A percentile compares a stretch with the other conserved stretches of the same genome.
Conservation (phyloP, 2,113 vertebrate genomes). For the Theropithecus gelada region DNA sequence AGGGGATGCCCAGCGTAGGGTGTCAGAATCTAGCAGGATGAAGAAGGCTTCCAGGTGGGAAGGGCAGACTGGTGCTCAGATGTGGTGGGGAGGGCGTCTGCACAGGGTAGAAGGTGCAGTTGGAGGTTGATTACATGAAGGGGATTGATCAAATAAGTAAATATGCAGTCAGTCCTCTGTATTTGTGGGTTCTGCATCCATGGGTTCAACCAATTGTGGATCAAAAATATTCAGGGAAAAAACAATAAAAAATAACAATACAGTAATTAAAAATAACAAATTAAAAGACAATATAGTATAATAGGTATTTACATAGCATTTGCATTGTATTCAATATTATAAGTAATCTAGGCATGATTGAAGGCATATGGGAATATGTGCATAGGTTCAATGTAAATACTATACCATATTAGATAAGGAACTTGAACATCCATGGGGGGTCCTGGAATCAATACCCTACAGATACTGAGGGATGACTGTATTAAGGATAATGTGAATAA, state of each 20-base stretch:
- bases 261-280: not conserved
- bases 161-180: not conserved
- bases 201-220: not conserved
- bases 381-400: not conserved
- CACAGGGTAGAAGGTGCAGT: not conserved
- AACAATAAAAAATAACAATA: not conserved
- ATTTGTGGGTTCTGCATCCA: not conserved
- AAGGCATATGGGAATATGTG: not conserved
- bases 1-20: not conserved
- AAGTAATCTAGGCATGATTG: not conserved
- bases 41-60: too few species aligned
- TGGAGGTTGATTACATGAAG: not conserved
- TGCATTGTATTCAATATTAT: not conserved
- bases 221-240: not conserved
- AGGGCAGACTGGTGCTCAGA: not conserved
- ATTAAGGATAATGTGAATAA: not conserved
- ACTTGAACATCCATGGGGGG: not conserved
- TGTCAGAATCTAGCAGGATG: not conserved
- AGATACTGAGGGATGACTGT: not conserved
- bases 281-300: not conserved
- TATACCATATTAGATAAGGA: not conserved
- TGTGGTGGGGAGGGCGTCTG: not conserved
- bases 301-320: not conserved
- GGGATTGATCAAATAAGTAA: not conserved
- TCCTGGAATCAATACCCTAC: not conserved